Evolutionary conservation across 2,888 invertebrate genomes (phyloP), one percentile per base, ranked within the genome.

Genomic region (Oscheius sp.): DNA sequence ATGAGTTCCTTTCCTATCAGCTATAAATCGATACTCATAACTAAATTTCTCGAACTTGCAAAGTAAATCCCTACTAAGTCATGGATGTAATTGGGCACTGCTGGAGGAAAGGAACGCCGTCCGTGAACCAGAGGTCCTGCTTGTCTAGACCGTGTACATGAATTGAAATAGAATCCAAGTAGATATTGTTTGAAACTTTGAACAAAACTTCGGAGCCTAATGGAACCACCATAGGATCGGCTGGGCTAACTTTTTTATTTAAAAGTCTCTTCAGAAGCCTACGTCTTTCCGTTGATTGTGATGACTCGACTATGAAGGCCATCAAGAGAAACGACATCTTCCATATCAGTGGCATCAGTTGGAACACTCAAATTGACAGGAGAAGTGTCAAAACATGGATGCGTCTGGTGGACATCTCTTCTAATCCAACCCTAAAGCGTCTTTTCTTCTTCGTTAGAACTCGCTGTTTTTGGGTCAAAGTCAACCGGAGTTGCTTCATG

Each of bases 91-190:
- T 82, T 1, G 84, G 84, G 53, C 84, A 84, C 67, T 84, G 84
- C 68, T 84, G 84, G 6, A 84, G 71, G 50, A 78, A 79, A 1
- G 83, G 75, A 6, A 82, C 82, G 1, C 82, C 82, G 63, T 82
- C 82, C 63, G 73, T 81, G 71, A 65, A 82, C 84, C 84, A 84
- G 70, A 82, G 71, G 53, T 71, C 71, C 29, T 74, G 66, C 61
- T 84, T 84, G 66, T 84, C 82, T 42, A 84, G 72, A 34, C 84
- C 84, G 48, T 84, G 84, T 8, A 84, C 72, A 39, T 84, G 84
- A 12, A 84, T 66, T 4, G 82, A 81, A 31, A 83, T 63, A 1
- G 79, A 75, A 53, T 84, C 82, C 37, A 75, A 58, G 15, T 76
- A 61, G 15, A 84, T 58, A 17, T 70, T 67, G 66, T 84, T 84